Base-by-base conservation (phyloP, 1,140 invertebrate genomes). In the Parasteatoda tepidariorum region DNA sequence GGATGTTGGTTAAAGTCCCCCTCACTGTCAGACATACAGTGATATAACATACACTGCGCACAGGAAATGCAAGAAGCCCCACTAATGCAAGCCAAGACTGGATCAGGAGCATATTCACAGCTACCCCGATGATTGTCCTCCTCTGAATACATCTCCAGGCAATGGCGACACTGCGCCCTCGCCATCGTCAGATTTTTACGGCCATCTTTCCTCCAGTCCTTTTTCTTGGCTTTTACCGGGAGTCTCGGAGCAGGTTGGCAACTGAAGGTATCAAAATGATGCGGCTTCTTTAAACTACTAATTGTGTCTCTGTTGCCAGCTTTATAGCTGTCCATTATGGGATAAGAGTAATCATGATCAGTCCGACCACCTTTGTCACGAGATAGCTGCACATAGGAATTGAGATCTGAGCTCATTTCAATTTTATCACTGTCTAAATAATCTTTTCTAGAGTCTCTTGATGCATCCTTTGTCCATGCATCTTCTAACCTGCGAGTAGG, bases 101-200 rank as follows among this genome's bases (percentile, higher is more conserved):
- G 92, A 90, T 98, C 96, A 0, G 96, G 96, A 3, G 95, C 95
- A 88, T 93, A 95, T 87, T 96, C 94, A 89, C 96, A 98, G 31
- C 93, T 92, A 24, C 96, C 96, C 28, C 93, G 91, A 28, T 92
- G 90, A 90, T 97, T 97, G 57, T 93, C 92, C 75, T 95, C 95
- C 86, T 94, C 92, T 30, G 88, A 88, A 86, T 90, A 91, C 84
- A 88, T 88, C 71, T 90, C 90, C 59, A 89, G 88, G 86, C 91
- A 91, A 84, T 91, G 88, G 79, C 88, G 87, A 84, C 91, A 91
- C 64, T 88, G 87, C 9, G 87, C 85, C n/a, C 86, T 85, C 4
- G 54, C 55, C 41, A 87, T 73, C n/a, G 86, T 34, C 30, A 84
- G 59, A 28, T 18, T 62, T 41, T 86, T 84, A 26, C 86, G 34